Evolutionary conservation across 1,140 invertebrate species (phyloP).

Genomic region (Drosophila melanogaster): DNA sequence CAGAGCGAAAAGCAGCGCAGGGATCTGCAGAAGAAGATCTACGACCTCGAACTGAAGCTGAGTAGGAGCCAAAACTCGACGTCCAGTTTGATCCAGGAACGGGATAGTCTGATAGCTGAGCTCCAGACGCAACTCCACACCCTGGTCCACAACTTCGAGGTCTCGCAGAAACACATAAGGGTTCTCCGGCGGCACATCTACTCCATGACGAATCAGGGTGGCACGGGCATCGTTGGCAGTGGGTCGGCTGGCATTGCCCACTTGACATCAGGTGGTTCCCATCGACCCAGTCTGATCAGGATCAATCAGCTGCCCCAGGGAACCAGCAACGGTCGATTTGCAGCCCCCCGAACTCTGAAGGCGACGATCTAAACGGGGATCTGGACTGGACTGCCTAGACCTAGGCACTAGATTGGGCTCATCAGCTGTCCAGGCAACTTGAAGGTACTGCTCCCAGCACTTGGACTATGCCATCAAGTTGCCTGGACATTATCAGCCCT

Average conservation of each 20-base stretch:
- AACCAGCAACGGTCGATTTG: conserved; percentile 24
- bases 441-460: conserved; percentile 32
- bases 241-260: conserved; percentile 5
- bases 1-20: conserved; percentile 75
- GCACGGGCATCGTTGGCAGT: conserved; percentile 6
- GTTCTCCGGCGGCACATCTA: conserved; percentile 76
- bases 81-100: conserved; percentile 69
- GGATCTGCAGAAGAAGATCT: conserved; percentile 76
- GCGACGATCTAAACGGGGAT: conserved; percentile 12
- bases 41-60: conserved; percentile 73
- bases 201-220: conserved; percentile 60
- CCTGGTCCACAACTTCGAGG: conserved; percentile 79
- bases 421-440: conserved; percentile 47
- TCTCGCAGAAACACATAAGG: conserved; percentile 80
- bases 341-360: conserved; percentile 33
- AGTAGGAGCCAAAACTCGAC: conserved; percentile 78
- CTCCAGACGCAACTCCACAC: conserved; percentile 77
- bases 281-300: conserved; percentile 13
- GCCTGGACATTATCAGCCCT: conserved; percentile 22
- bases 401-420: background rate
- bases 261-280: background rate
- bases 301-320: conserved; percentile 11
- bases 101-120: conserved; percentile 77
- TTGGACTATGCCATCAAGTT: conserved; percentile 55
- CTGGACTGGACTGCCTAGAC: too few relatives aligned